Base-by-base conservation (phyloP, 2,888 invertebrate species). In the Drosophila diplacantha region DNA sequence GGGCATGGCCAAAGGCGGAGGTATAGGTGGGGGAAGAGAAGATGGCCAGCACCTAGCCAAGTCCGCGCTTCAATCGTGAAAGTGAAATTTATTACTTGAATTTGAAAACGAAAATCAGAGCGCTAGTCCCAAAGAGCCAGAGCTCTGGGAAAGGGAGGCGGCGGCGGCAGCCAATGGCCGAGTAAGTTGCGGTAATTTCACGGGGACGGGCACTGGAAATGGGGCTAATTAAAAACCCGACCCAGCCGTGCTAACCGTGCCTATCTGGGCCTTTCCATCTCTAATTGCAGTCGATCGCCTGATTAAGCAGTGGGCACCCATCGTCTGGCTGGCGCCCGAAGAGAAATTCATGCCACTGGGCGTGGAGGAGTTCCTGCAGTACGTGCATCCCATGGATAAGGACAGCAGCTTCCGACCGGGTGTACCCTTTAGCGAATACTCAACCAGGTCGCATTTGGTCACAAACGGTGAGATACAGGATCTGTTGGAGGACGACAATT, bases 281-380 rank as follows among this genome's bases (percentile, higher is more conserved):
- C 43, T 44, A 44, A 31, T 63, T 54, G 26, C 52, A 88, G 88
- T 88, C 60, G 88, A 88, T 63, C 87, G 87, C 51, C 83, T 92
- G 63, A 90, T 91, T 43, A 89, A 86, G 60, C 88, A 90, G 85
- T 93, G 92, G 92, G 91, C 93, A 2, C 93, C 93, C 5, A 80
- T 92, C 46, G 90, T 93, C 24, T 92, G 92, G 92, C 87, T 93
- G 50, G 91, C 92, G 51, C 92, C 92, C 2, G 90, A 90, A 57
- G 93, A 93, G 86, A 89, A 89, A 84, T 93, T 91, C 83, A 88
- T 92, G 87, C 93, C 93, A 0, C 87, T 90, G 55, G 90, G 90
- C 54, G 92, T 92, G 3, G 90, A 91, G 46, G 90, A 91, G 69
- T 93, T 92, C 85, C 86, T 93, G 51, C 87, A 89, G 60, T 89